Percentiles rank a stretch among this genome's conserved stretches.
phyloP scores from a whole-genome alignment of 2,797 vertebrate species.

The Manis pentadactyla region DNA sequence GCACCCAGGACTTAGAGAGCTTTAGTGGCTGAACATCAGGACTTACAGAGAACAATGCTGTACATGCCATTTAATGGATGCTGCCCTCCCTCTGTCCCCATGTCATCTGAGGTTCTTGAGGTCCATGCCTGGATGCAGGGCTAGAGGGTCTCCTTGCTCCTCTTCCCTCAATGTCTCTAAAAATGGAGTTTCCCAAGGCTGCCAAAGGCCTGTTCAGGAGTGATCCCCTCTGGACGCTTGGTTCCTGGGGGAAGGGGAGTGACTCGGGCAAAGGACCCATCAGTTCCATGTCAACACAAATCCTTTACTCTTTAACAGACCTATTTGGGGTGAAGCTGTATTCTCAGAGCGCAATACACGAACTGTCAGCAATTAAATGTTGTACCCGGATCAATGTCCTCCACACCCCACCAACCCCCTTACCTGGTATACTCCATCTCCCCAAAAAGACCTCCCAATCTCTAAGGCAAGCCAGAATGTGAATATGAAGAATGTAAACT shows the following conservation, averaged over 20 bases:
- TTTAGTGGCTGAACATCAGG: neutral
- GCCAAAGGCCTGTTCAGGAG: neutral
- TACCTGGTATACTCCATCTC: neutral
- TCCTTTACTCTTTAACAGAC: neutral
- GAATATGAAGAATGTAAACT: slow-evolving; percentile 48
- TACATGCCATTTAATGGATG: neutral
- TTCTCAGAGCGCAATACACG: neutral
- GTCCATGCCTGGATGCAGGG: neutral
- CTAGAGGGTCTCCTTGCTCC: neutral
- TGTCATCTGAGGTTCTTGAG: neutral
- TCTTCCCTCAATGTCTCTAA: neutral
- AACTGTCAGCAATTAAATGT: slow-evolving; percentile 47
- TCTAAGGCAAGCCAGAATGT: neutral
- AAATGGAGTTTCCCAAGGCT: neutral
- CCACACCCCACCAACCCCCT: neutral
- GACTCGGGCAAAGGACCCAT: neutral
- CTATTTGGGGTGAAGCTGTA: neutral
- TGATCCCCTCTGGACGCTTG: neutral
- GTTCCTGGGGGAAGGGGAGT: neutral
- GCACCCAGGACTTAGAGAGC: neutral
- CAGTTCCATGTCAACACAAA: neutral
- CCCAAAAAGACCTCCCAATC: neutral
- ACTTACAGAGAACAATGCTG: neutral
- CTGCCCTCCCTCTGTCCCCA: neutral
- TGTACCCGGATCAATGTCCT: neutral